Evolutionary conservation across 2,888 invertebrate species (phyloP).

Genomic region (Zele albiditarsus): DNA sequence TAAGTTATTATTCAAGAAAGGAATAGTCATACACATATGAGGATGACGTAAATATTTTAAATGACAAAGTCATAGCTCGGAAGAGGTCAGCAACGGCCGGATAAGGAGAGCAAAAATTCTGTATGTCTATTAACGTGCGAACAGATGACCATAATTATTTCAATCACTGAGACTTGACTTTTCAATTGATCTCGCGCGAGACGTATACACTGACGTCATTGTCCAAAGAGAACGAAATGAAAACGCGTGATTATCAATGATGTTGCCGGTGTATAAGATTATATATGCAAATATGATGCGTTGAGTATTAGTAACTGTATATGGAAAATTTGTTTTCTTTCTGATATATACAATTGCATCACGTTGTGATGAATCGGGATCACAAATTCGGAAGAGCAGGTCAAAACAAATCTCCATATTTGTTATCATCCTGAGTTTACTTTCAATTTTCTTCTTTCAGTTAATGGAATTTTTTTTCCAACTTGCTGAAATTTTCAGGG

Average conservation of each 20-base stretch:
- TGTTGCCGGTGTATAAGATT: not conserved
- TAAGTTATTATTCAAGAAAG: slow-evolving; percentile 17
- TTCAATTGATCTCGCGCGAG: slow-evolving; percentile 65
- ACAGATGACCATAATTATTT: slow-evolving; percentile 64
- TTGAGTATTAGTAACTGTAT: not conserved
- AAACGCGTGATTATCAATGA: slow-evolving; percentile 20
- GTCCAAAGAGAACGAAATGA: slow-evolving; percentile 42
- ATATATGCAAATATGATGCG: not conserved
- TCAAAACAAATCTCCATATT: too few relatives aligned
- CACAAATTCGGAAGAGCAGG: too few relatives aligned
- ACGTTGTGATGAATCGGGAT: too few relatives aligned
- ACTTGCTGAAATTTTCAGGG: too few relatives aligned
- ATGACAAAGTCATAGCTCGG: not conserved
- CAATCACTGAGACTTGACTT: slow-evolving; percentile 72
- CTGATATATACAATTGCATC: too few relatives aligned
- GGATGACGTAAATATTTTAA: slow-evolving; percentile 18
- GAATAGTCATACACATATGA: not conserved
- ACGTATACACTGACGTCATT: slow-evolving; percentile 58
- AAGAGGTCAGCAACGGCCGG: not conserved
- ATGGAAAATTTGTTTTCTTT: not conserved
- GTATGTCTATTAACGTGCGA: slow-evolving; percentile 56
- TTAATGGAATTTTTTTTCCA: too few relatives aligned
- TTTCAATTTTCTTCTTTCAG: too few relatives aligned
- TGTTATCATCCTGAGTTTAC: too few relatives aligned
- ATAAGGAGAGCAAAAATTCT: slow-evolving; percentile 7